Conservation (phyloP, 2,113 vertebrate genomes). For the Coptodon rendalli region DNA sequence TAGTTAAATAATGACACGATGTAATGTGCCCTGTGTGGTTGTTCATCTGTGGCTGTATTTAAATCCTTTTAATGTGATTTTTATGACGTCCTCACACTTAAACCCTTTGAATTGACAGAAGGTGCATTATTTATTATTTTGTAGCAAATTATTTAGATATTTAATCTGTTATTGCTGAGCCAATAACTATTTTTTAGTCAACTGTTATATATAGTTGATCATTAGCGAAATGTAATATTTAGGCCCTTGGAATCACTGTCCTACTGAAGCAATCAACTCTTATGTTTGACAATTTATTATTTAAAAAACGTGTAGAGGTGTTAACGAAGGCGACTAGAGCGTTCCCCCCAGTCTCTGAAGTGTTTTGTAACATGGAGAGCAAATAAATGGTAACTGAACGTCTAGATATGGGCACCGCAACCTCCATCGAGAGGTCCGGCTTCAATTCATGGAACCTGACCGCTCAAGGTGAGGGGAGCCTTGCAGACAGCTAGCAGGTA, state of each 20-base stretch:
- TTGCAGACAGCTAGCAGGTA: neutral
- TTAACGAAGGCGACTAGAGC: neutral
- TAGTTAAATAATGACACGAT: neutral
- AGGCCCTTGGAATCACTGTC: neutral
- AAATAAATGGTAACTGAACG: neutral
- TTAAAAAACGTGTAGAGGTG: neutral
- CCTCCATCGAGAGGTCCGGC: neutral
- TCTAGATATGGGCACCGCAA: neutral
- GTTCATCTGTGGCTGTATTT: neutral
- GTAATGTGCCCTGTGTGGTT: neutral
- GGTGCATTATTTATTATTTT: neutral
- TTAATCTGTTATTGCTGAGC: neutral
- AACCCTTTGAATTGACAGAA: neutral
- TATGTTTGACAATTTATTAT: neutral
- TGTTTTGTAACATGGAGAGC: neutral
- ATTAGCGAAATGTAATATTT: neutral
- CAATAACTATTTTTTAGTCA: neutral
- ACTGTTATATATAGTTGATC: neutral
- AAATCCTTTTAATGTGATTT: rapidly evolving
- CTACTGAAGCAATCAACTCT: neutral
- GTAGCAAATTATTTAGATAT: neutral
- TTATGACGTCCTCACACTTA: neutral
- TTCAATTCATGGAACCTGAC: neutral
- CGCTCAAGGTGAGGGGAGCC: neutral
- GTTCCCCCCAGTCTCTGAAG: rapidly evolving